A percentile compares a stretch with the other conserved stretches of the same genome.
Conservation (phyloP, 1,140 invertebrate genomes). For the Maconellicoccus hirsutus region DNA sequence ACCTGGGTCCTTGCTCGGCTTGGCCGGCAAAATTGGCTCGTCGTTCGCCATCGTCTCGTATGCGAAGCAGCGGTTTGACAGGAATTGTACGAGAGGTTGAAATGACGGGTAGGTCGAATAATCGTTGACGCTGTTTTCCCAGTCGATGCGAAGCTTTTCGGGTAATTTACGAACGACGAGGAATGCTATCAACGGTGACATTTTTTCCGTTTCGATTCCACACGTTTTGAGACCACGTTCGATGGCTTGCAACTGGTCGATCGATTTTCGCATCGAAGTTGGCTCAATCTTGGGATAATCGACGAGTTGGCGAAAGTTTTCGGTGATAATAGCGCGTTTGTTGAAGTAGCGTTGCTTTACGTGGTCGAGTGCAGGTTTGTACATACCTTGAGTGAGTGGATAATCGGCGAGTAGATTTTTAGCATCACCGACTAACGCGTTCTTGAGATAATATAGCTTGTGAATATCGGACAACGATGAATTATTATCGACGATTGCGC, state of each 20-base stretch:
- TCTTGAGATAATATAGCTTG: not conserved
- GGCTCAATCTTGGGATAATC: not conserved
- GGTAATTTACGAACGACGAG: not conserved
- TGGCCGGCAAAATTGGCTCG: not conserved
- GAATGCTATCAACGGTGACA: not conserved
- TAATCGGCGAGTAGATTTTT: not conserved
- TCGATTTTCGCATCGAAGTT: not conserved
- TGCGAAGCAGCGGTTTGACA: not conserved
- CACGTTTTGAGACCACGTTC: not conserved
- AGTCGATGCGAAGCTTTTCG: not conserved
- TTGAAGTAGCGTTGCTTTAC: not conserved
- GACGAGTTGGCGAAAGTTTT: not conserved
- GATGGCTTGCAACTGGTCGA: not conserved
- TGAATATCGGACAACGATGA: not conserved
- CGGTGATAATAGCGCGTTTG: not conserved
- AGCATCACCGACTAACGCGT: not conserved
- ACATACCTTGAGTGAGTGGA: not conserved
- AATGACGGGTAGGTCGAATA: slow-evolving; percentile 10
- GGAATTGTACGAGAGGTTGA: not conserved
- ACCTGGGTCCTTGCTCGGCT: not conserved
- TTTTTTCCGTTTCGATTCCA: not conserved
- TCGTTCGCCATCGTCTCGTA: too few species aligned
- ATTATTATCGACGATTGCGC: not conserved
- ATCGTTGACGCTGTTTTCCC: not conserved
- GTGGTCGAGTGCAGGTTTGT: not conserved